Evolutionary conservation across 35 echinoderm and acorn worm species (phyloP), one percentile per base, ranked within the genome.

Genomic region (Lytechinus variegatus): DNA sequence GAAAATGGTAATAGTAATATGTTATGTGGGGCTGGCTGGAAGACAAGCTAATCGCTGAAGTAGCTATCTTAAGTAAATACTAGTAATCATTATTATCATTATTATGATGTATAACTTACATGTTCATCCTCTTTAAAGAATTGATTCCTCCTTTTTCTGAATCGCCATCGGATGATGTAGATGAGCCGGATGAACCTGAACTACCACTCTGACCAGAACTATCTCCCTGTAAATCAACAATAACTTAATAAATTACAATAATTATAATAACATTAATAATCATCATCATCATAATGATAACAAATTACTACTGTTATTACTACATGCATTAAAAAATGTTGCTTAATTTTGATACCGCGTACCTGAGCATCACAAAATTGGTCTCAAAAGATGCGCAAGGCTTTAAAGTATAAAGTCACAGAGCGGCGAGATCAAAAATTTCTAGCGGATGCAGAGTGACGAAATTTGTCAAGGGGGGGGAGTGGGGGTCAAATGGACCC

Each of bases 121-220:
- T 54, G 55, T 93, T 93, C 28, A 8, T 93, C 54, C 53, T 57
- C 92, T 57, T 93, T 19, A 93, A 10, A 54, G 27, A 53, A 9
- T 93, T 93, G 53, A 14, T 54, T 11, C 54, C 92, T 5, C 10
- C 91, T 24, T 93, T 93, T 24, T 93, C 91, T 93, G 91, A 93
- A 56, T 93, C 91, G 1, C 9, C 53, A 27, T 93, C 92, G 19
- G 92, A 93, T 8, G 53, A 71, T 1, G 14, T 71, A 5, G 61
- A 71, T 71, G 61, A 54, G 2, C 91, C 53, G 0, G 91, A 93
- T 12, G 92, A 93, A 4, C 92, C 29, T 33, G 88, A 52, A 90
- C 33, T 44, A 44, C 33, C 33, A 44, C 88, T 54, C 16, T 44
- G 52, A 19, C 88, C 27, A 52, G 88, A n/a, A 54, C 33, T 44